Evolutionary conservation across 2,113 vertebrate species (phyloP).

Genomic region (Tupaia chinensis): DNA sequence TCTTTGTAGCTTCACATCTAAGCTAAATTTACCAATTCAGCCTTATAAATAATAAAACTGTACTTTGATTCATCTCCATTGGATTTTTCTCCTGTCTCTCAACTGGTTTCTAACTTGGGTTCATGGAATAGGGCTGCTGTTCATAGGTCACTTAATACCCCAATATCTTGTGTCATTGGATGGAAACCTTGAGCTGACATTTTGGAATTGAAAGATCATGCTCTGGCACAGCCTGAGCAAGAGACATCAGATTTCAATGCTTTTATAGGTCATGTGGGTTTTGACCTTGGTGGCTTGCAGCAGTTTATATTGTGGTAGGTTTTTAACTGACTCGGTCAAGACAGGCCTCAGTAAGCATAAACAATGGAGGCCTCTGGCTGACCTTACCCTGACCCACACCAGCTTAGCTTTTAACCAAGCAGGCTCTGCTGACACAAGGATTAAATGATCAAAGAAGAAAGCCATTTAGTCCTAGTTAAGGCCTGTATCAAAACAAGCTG

Average conservation of each 20-base stretch:
- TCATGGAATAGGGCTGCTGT: neutral
- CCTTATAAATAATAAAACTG: neutral
- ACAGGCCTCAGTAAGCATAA: constrained; percentile 44
- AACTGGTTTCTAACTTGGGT: constrained; percentile 44
- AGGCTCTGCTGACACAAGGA: constrained; percentile 61
- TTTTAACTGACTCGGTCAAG: constrained; percentile 26
- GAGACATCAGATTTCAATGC: constrained; percentile 27
- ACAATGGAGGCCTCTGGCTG: constrained; percentile 42
- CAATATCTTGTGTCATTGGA: constrained; percentile 19
- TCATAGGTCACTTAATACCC: neutral
- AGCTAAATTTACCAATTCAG: neutral
- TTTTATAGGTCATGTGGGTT: neutral
- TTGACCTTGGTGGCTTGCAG: neutral
- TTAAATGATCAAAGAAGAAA: constrained; percentile 70
- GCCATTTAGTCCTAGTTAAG: constrained; percentile 58
- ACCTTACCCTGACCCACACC: constrained; percentile 49
- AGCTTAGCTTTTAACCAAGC: constrained; percentile 60
- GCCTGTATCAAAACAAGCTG: constrained; percentile 49
- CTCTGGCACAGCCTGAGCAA: neutral
- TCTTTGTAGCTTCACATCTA: neutral
- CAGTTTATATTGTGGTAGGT: constrained; percentile 45
- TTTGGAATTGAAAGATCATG: neutral
- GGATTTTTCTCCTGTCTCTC: neutral
- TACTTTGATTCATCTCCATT: constrained; percentile 4
- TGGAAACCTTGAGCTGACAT: constrained; percentile 46